Percentiles rank a stretch among this genome's conserved stretches.
Conservation (phyloP, 1,140 invertebrate species). For the Caenorhabditis latens region DNA sequence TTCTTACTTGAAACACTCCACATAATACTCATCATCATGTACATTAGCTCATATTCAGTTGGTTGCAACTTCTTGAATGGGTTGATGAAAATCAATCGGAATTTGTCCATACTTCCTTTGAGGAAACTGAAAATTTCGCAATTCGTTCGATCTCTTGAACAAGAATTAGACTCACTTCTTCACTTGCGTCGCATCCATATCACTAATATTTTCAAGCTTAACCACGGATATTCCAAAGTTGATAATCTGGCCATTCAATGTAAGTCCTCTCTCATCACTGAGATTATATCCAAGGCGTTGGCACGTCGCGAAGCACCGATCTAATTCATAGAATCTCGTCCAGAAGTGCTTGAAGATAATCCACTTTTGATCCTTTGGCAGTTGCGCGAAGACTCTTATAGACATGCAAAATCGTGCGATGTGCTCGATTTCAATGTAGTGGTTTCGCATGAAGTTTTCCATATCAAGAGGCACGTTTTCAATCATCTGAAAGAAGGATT, state of each 20-base stretch:
- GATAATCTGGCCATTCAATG: constrained; percentile 56
- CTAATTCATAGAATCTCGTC: constrained; percentile 61
- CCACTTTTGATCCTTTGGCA: constrained; percentile 61
- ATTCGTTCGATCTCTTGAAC: neutral
- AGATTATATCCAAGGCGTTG: constrained; percentile 62
- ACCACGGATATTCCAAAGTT: constrained; percentile 46
- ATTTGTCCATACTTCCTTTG: constrained; percentile 47
- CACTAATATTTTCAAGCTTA: constrained; percentile 35
- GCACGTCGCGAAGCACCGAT: constrained; percentile 50
- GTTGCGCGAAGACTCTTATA: constrained; percentile 46
- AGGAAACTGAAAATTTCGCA: constrained; percentile 51
- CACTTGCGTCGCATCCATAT: constrained; percentile 56
- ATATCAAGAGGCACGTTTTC: constrained; percentile 40
- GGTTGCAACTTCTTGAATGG: constrained; percentile 56
- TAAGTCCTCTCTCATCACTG: constrained; percentile 51
- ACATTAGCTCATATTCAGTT: constrained; percentile 60
- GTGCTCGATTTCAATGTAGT: constrained; percentile 59
- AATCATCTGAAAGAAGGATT: constrained; percentile 49
- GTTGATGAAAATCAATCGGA: constrained; percentile 44
- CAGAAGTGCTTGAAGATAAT: constrained; percentile 64
- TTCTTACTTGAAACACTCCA: constrained; percentile 59
- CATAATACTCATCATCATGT: constrained; percentile 64
- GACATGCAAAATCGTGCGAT: constrained; percentile 58
- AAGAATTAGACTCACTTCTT: constrained; percentile 2
- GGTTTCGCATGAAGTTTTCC: constrained; percentile 42